Percentiles rank a stretch among this genome's conserved stretches.
Evolutionary conservation across 1,140 invertebrate genomes (phyloP).

Genomic region (Lanistes nyassanus): DNA sequence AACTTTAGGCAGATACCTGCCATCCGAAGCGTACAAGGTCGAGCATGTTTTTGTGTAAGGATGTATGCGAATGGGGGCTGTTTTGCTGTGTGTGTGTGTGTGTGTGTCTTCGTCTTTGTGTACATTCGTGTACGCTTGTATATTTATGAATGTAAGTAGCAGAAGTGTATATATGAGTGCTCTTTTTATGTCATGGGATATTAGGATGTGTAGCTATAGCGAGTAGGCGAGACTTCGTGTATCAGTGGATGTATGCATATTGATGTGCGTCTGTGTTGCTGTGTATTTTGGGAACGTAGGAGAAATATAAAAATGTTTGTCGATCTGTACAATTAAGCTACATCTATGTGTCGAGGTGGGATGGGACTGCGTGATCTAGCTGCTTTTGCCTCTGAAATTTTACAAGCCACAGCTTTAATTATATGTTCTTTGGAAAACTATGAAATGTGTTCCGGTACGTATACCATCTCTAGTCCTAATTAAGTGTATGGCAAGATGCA

Average conservation of each 20-base stretch:
- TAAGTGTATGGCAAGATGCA: too few species aligned
- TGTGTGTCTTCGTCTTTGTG: background rate
- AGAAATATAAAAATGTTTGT: background rate
- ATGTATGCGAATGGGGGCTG: background rate
- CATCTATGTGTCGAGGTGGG: too few species aligned
- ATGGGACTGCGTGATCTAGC: too few species aligned
- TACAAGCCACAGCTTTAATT: too few species aligned
- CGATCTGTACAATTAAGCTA: background rate
- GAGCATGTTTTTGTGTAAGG: background rate
- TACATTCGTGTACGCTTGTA: background rate
- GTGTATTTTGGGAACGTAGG: too few species aligned
- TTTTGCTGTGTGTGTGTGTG: background rate
- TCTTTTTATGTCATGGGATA: background rate
- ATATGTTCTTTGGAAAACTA: too few species aligned
- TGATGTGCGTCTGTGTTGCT: too few species aligned
- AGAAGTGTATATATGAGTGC: background rate
- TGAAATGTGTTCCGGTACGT: too few species aligned
- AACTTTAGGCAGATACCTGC: background rate
- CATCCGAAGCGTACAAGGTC: too few species aligned
- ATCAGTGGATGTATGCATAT: background rate
- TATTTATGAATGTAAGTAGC: conserved; percentile 1
- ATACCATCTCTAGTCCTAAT: too few species aligned
- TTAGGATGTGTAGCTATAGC: background rate
- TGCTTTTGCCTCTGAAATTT: too few species aligned
- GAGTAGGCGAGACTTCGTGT: background rate